Evolutionary conservation across 2,113 vertebrate species (phyloP), one percentile per base, ranked within the genome.

Genomic region (Caranx melampygus): DNA sequence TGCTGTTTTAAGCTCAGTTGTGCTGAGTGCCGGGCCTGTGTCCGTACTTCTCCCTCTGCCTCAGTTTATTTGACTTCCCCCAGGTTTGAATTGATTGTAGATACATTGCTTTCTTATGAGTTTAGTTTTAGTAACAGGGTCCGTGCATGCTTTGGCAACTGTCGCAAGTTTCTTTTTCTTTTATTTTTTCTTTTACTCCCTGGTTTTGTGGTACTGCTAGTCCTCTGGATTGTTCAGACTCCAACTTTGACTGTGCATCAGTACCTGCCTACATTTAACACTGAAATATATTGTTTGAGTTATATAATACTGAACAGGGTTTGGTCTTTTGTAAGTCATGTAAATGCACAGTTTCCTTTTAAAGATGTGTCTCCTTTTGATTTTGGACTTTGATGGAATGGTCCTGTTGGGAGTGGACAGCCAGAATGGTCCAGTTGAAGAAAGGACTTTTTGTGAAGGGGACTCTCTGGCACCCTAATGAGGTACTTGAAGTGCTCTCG

Each of bases 401-500:
- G 26, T 75, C 37, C 31, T 63, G 54, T 72, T 63, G 34, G 60
- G 47, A 68, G 64, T 61, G 52, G 75, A 71, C 79, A 54, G 75
- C 15, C 37, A 59, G 62, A 86, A 79, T 75, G 33, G 83, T 33
- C 45, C 52, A 42, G 26, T 82, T 71, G 61, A 77, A 84, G 85
- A 93, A 91, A 91, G 82, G 80, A 47, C 69, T 60, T 84, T 92
- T 94, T 95, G 91, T 93, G 88, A 93, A 91, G 88, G 85, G 92
- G 91, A 89, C 91, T 92, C 65, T 85, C 20, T 62, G 89, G 87
- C 92, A 92, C 91, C 91, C 89, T 89, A 93, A 95, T 92, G 93
- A 93, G 86, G 89, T 87, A 57, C 77, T 90, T 91, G 91, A 89
- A 91, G 84, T 72, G 62, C 87, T 87, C 91, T 90, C 66, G 88